Evolutionary conservation across 23 tunicate genomes (phyloP).

Genomic region (Trididemnum nubilum): DNA sequence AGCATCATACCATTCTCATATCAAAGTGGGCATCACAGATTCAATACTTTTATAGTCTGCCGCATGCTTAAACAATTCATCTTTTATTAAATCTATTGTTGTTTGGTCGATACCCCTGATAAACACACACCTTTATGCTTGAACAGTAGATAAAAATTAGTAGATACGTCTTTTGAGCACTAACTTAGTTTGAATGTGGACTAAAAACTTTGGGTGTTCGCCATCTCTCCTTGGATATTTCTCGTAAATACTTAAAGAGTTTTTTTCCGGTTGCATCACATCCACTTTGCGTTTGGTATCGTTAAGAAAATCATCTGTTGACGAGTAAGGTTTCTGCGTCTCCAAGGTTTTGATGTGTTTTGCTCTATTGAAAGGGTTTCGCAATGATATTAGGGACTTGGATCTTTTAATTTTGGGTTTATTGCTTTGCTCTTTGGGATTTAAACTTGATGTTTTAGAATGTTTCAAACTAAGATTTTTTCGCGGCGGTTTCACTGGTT

Average conservation of each 20-base stretch:
- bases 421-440: background rate
- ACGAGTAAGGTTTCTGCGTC: background rate
- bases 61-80: too few relatives aligned
- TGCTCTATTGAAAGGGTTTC: constrained; percentile 29
- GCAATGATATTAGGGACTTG: constrained; percentile 25
- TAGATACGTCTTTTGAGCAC: too few relatives aligned
- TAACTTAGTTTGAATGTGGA: constrained; percentile 81
- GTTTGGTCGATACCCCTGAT: too few relatives aligned
- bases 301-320: background rate
- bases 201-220: constrained; percentile 65
- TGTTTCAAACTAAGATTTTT: background rate
- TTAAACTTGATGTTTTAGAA: background rate
- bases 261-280: background rate
- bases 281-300: constrained; percentile 1
- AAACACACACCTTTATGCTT: too few relatives aligned
- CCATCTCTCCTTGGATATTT: constrained; percentile 53
- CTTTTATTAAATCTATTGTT: too few relatives aligned
- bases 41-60: too few relatives aligned
- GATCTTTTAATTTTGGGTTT: constrained; percentile 26
- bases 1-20: too few relatives aligned
- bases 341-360: background rate
- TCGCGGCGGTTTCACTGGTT: constrained; percentile 31
- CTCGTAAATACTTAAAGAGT: constrained; percentile 45
- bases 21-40: too few relatives aligned
- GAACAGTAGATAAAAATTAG: too few relatives aligned